These are phyloP conservation scores for Lynx canadensis DNA, from an alignment of 2,113 vertebrate genomes.

Conservation along the genomic window DNA sequence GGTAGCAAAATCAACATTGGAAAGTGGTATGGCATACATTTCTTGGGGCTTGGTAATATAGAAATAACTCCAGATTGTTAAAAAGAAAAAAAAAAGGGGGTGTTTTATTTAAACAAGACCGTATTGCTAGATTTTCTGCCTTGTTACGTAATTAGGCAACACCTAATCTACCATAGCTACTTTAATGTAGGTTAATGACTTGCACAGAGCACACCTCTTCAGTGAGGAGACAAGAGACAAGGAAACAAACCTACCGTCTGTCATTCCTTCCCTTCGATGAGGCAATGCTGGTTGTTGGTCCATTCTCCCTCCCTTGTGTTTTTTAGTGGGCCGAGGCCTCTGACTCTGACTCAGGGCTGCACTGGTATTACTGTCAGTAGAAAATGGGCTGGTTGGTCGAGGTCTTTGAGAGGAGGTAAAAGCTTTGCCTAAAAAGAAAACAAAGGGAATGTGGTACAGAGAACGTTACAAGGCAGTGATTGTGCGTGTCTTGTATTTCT, in stretches of 20 bases:
- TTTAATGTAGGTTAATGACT: not conserved
- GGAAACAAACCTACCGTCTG: slow-evolving; percentile 91
- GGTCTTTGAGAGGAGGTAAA: slow-evolving; percentile 92
- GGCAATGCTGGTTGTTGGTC: slow-evolving; percentile 89
- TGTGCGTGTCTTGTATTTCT: slow-evolving; percentile 54
- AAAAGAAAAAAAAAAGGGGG: not conserved
- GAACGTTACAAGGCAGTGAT: slow-evolving; percentile 41
- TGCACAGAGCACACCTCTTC: not conserved
- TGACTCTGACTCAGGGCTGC: slow-evolving; percentile 93
- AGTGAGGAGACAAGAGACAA: not conserved
- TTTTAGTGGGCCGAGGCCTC: slow-evolving; percentile 93
- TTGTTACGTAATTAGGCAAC: not conserved
- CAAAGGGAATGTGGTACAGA: slow-evolving; percentile 56
- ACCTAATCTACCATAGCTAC: not conserved
- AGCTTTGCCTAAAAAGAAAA: slow-evolving; percentile 91
- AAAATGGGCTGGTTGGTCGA: slow-evolving; percentile 96
- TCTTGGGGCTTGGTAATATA: not conserved
- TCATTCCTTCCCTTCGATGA: slow-evolving; percentile 93
- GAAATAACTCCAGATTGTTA: not conserved
- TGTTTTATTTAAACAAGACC: not conserved
- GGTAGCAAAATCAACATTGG: not conserved
- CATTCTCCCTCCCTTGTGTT: slow-evolving; percentile 92
- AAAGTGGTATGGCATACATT: not conserved
- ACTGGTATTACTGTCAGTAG: slow-evolving; percentile 94
- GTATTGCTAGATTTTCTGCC: not conserved